Percentiles rank a stretch among this genome's conserved stretches.
Conservation (phyloP, 2,113 vertebrate species). For the Hucho hucho region DNA sequence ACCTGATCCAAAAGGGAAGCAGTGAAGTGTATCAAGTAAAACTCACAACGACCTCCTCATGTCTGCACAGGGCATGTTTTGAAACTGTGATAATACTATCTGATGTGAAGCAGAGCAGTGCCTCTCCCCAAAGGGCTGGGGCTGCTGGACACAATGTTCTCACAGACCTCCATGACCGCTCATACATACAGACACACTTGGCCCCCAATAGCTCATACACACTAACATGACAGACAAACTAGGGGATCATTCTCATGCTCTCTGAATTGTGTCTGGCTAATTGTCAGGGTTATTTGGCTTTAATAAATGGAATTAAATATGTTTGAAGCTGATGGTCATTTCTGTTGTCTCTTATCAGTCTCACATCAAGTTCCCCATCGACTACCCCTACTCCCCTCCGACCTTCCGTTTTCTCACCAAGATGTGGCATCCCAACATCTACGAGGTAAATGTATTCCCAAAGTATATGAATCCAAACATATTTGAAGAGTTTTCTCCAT, state of each 20-base stretch:
- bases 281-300: neutral
- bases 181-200: too few species aligned
- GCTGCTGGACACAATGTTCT: neutral
- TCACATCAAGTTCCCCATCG: conserved; percentile 98
- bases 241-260: too few species aligned
- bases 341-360: conserved; percentile 71
- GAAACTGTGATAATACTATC: conserved; percentile 58
- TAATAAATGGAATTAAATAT: neutral
- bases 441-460: conserved; percentile 82
- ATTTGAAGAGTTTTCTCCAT: too few species aligned
- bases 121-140: conserved; percentile 19
- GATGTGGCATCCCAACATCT: conserved; percentile 99
- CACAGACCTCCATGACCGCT: too few species aligned
- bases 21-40: neutral
- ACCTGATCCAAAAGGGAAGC: neutral
- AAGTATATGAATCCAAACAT: neutral
- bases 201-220: too few species aligned
- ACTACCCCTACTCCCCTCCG: conserved; percentile 97
- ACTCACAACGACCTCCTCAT: neutral
- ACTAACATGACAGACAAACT: too few species aligned
- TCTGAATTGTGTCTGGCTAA: neutral
- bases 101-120: conserved; percentile 34
- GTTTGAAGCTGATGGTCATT: neutral
- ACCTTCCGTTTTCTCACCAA: conserved; percentile 99
- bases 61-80: conserved; percentile 3